Conservation (phyloP, 2,888 invertebrate species). For the Ophion slaviceki region DNA sequence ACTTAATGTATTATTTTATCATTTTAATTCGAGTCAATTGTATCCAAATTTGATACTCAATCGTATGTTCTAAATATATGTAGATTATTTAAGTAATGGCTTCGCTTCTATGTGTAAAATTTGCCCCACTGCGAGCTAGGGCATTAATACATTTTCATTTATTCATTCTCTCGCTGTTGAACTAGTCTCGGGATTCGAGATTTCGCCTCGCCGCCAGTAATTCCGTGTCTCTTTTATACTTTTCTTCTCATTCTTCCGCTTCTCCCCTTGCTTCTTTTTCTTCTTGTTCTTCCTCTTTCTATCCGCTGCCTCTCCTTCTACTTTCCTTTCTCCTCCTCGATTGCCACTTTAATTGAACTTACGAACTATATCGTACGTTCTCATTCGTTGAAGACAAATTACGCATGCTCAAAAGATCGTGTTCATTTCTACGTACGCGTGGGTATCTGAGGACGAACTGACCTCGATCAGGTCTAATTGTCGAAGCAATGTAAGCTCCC, state of each 20-base stretch:
- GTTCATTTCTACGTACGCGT: background rate
- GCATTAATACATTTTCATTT: background rate
- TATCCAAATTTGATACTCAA: no score
- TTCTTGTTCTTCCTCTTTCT: constrained; percentile 6
- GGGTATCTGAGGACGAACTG: constrained; percentile 19
- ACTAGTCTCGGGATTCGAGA: constrained; percentile 7
- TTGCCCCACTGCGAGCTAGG: background rate
- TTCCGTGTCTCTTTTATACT: constrained; percentile 16
- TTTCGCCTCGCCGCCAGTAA: constrained; percentile 32
- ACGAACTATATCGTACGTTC: constrained; percentile 26
- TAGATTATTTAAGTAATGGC: no score
- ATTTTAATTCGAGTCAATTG: no score
- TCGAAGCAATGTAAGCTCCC: constrained; percentile 76
- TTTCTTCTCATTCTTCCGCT: background rate
- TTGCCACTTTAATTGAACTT: constrained; percentile 49
- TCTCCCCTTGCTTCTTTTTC: background rate
- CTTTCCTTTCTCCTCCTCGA: constrained; percentile 26
- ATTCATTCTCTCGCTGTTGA: background rate
- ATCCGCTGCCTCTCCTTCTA: background rate
- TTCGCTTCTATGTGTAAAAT: background rate
- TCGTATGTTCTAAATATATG: no score
- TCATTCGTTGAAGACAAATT: constrained; percentile 38
- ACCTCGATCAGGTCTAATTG: constrained; percentile 73
- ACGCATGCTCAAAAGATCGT: constrained; percentile 19
- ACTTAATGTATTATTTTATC: no score